Evolutionary conservation across 30 jellyfish, hydroid and myxozoan species (phyloP), one percentile per base, ranked within the genome.

Genomic region (Aurelia aurita): DNA sequence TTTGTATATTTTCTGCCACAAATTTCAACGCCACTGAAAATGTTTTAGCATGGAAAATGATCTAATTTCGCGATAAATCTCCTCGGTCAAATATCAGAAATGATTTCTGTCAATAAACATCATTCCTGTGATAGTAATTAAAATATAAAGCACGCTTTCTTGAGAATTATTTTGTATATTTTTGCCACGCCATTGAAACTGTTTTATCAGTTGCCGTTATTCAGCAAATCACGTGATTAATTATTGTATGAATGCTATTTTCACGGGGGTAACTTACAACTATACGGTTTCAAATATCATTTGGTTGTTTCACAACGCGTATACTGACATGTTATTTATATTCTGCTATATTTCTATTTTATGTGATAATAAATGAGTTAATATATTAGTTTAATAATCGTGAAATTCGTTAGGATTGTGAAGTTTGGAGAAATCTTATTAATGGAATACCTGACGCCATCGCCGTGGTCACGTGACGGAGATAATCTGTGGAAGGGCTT

Each of bases 381-480:
- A 39, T 39, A 7, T 6, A 39, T n/a, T 39, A 39, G 51, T 39
- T 39, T 39, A 6, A 7, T 7, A 39, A 39, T 39, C 15, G 51
- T 0, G 51, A 39, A 39, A 39, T 39, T 39, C 16, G 16, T 39
- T 9, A 39, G 51, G 51, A 39, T 4, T 39, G 15, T 39, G 15
- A 39, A 39, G 51, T 39, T 39, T 39, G 9, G 10, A 61, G 35
- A 22, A 61, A 14, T 22, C 47, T 61, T 19, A 54, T 54, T 51
- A 46, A 45, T 74, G 86, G 86, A 74, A 74, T 74, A 74, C 43
- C 55, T 74, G 75, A 74, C 86, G 81, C 86, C 86, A 74, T 57
- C 74, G 34, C 34, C 25, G 65, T 49, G 80, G 76, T 84, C 94
- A 84, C 94, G 94, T 84, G 94, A 84, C 80, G n/a, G 21, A 72